Evolutionary conservation across 2,888 invertebrate genomes (phyloP).

Genomic region (Andrena flavipes): DNA sequence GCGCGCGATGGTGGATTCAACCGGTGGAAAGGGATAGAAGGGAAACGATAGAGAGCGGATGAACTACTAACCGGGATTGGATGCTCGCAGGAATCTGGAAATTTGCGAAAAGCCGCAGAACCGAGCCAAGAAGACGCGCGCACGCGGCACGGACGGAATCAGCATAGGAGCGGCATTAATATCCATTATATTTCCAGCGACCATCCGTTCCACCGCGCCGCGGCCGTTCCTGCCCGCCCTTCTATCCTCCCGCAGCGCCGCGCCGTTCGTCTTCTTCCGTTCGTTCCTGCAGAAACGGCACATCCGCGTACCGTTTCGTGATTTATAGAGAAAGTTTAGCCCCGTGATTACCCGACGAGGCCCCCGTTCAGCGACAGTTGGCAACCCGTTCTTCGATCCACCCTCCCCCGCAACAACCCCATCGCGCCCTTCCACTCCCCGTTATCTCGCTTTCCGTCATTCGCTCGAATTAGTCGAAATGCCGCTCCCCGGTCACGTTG

Average conservation of each 20-base stretch:
- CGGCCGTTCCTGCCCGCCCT: background rate
- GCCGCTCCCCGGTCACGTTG: slow-evolving; percentile 39
- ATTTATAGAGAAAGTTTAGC: slow-evolving; percentile 80
- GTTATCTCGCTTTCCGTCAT: slow-evolving; percentile 71
- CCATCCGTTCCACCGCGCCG: slow-evolving; percentile 49
- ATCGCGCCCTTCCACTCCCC: slow-evolving; percentile 22
- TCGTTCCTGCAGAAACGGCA: slow-evolving; percentile 54
- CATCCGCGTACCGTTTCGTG: slow-evolving; percentile 73
- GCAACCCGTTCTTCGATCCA: slow-evolving; percentile 56
- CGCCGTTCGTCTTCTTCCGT: slow-evolving; percentile 59
- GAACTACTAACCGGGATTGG: slow-evolving; percentile 51
- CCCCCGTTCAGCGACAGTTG: slow-evolving; percentile 67
- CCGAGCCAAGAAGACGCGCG: slow-evolving; percentile 13
- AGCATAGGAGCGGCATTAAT: slow-evolving; percentile 77
- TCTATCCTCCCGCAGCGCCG: slow-evolving; percentile 26
- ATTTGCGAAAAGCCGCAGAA: slow-evolving; percentile 39
- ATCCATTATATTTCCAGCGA: slow-evolving; percentile 76
- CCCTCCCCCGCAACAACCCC: slow-evolving; percentile 10
- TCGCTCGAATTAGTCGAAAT: slow-evolving; percentile 68
- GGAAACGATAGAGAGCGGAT: slow-evolving; percentile 25
- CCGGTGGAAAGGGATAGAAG: slow-evolving; percentile 23
- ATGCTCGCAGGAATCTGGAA: slow-evolving; percentile 18
- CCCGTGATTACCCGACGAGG: slow-evolving; percentile 72
- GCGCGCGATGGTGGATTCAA: slow-evolving; percentile 8
- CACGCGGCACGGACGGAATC: slow-evolving; percentile 65